Percentiles rank a stretch among this genome's conserved stretches.
Conservation (phyloP, 1,140 invertebrate species). For the Myzus persicae region DNA sequence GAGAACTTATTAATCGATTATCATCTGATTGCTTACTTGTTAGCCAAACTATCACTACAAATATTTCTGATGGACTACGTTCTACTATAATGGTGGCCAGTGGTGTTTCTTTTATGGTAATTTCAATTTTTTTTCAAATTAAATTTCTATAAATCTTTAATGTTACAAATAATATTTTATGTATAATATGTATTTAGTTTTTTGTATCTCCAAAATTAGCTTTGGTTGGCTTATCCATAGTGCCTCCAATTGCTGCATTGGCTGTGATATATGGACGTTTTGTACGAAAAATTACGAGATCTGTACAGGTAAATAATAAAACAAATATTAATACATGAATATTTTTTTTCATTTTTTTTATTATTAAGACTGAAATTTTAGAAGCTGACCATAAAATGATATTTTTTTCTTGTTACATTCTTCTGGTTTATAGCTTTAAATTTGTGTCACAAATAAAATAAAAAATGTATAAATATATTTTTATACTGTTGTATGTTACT, state of each 20-base stretch:
- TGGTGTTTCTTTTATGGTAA: conserved; percentile 92
- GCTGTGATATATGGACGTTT: conserved; percentile 91
- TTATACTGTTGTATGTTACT: no score
- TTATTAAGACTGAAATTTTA: not conserved
- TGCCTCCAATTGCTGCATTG: conserved; percentile 85
- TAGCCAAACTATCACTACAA: conserved; percentile 89
- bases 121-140: not conserved
- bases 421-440: no score
- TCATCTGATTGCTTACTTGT: conserved; percentile 90
- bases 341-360: not conserved
- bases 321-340: not conserved
- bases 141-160: not conserved
- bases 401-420: no score
- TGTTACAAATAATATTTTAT: conserved; percentile 61
- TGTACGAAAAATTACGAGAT: conserved; percentile 83
- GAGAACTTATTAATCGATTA: conserved; percentile 92
- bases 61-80: conserved; percentile 92
- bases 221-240: conserved; percentile 82
- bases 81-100: conserved; percentile 84
- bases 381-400: no score
- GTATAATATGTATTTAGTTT: conserved; percentile 70
- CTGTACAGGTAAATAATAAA: conserved; percentile 69
- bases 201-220: conserved; percentile 91
- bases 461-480: no score
- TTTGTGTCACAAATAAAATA: no score